Conservation (phyloP, 2,888 invertebrate genomes). For the Ophraella communa region DNA sequence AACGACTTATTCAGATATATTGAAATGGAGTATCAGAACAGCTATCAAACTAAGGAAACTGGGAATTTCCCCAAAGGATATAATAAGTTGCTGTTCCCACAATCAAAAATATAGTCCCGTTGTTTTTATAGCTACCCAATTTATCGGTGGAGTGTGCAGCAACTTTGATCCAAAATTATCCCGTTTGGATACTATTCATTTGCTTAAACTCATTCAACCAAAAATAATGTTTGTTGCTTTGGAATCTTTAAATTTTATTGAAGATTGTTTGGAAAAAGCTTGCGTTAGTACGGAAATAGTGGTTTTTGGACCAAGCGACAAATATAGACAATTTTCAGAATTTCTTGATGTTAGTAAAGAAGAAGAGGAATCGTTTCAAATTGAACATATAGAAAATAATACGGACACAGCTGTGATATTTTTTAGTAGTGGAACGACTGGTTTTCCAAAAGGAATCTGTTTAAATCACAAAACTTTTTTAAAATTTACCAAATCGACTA, state of each 20-base stretch:
- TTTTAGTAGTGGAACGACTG: constrained; percentile 53
- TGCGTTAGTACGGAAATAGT: constrained; percentile 40
- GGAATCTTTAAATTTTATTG: constrained; percentile 31
- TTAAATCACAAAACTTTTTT: constrained; percentile 33
- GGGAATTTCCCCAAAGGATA: constrained; percentile 28
- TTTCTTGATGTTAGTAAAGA: constrained; percentile 33
- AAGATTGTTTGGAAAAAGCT: constrained; percentile 32
- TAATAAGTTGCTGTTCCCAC: constrained; percentile 28
- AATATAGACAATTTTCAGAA: constrained; percentile 33
- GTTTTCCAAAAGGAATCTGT: constrained; percentile 50
- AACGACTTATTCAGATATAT: constrained; percentile 25
- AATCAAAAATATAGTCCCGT: constrained; percentile 43
- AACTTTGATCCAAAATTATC: constrained; percentile 49
- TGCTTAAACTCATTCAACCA: constrained; percentile 34
- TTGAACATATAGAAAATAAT: constrained; percentile 28
- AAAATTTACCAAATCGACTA: neutral
- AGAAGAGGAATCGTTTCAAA: constrained; percentile 44
- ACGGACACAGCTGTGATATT: constrained; percentile 44
- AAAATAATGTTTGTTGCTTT: constrained; percentile 35
- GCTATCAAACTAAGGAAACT: constrained; percentile 27
- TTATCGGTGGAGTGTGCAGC: constrained; percentile 54
- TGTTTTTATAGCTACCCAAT: constrained; percentile 61
- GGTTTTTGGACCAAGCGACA: constrained; percentile 42
- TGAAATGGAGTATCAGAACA: constrained; percentile 24
- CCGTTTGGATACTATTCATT: constrained; percentile 32